phyloP scores from a whole-genome alignment of 2,797 vertebrate genomes.

The Sebastes diaconus region DNA sequence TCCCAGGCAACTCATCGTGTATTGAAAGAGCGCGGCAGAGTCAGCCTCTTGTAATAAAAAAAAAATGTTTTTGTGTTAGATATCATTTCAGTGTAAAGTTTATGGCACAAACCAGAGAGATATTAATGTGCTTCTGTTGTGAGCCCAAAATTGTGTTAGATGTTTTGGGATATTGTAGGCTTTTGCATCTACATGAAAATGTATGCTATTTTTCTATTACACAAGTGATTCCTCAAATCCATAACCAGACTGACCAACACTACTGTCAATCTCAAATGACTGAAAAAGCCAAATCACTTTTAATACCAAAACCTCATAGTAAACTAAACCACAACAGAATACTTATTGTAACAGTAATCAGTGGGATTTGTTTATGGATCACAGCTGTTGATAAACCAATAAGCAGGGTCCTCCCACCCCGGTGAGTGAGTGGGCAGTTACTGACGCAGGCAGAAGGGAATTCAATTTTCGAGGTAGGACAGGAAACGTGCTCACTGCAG shows the following conservation, averaged over 20 bases:
- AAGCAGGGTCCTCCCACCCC: constrained; percentile 1
- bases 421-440: constrained; percentile 57
- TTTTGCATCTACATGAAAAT: no score
- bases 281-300: not conserved
- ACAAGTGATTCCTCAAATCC: not conserved
- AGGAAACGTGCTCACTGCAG: constrained; percentile 65
- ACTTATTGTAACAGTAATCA: not conserved
- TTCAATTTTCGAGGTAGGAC: constrained; percentile 56
- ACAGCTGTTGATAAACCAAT: constrained; percentile 1
- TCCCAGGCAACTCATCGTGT: not conserved
- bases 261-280: not conserved
- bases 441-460: constrained; percentile 57
- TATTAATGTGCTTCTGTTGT: not conserved
- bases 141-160: not conserved
- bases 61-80: not conserved
- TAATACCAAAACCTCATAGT: not conserved
- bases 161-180: no score
- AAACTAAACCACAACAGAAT: not conserved
- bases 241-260: not conserved
- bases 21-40: not conserved
- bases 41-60: not conserved
- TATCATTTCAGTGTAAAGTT: not conserved
- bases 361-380: not conserved
- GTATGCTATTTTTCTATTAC: no score
- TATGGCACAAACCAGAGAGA: not conserved